These are phyloP conservation scores for Lepus oiostolus DNA, from an alignment of 2,797 vertebrate species.

Conservation along the genomic window DNA sequence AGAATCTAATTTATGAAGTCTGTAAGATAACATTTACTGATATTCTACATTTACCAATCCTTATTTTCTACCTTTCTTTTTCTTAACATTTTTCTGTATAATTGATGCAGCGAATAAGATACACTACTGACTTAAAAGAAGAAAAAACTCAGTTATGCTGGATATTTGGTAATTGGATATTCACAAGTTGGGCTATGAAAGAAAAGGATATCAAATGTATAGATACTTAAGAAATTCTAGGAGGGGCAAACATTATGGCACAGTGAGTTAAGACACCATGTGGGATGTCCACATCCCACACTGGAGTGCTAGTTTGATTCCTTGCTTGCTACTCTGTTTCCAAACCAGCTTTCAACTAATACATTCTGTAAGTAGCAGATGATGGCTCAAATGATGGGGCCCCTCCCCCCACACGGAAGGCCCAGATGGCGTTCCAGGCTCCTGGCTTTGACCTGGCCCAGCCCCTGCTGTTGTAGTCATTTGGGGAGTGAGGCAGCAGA, in stretches of 20 bases:
- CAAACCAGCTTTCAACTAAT: no score
- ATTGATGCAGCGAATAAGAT: conserved; percentile 27
- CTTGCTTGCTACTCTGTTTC: no score
- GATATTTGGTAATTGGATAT: background rate
- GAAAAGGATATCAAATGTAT: background rate
- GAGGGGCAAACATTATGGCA: background rate
- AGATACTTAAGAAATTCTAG: background rate
- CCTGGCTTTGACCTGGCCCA: no score
- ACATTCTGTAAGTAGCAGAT: no score
- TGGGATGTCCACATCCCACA: no score
- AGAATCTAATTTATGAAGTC: conserved; percentile 27
- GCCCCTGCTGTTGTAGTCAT: no score
- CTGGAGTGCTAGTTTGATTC: no score
- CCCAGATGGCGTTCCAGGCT: no score
- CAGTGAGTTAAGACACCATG: no score
- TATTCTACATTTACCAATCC: background rate
- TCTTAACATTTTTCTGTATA: conserved; percentile 22
- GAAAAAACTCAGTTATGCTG: conserved; percentile 31
- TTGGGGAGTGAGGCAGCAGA: no score
- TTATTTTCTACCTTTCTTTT: conserved; percentile 51
- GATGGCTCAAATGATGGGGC: no score
- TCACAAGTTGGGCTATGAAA: conserved; percentile 42
- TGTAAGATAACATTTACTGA: background rate
- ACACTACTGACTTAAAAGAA: conserved; percentile 40
- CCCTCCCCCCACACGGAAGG: no score